Evolutionary conservation across 2,797 vertebrate genomes (phyloP), one percentile per base, ranked within the genome.

Genomic region (Sebastes hubbsi): DNA sequence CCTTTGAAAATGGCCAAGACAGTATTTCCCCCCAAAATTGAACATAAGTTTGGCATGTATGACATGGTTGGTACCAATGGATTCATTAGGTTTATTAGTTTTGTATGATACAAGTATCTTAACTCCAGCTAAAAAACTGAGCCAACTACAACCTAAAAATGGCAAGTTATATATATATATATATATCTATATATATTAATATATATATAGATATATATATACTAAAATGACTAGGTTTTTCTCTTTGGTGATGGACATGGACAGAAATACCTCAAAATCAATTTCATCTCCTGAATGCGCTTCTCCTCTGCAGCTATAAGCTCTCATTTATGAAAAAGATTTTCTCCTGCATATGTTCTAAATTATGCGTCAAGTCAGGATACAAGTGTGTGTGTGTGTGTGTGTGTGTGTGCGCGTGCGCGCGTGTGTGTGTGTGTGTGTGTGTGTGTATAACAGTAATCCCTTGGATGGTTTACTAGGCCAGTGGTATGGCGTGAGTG

Each of bases 261-360:
- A 25, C 11, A 61, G 25, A 29, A 1, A 68, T 71, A 76, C 13
- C 13, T 20, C n/a, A 34, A 75, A 76, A 77, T 49, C 58, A 7
- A 20, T 77, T 84, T 87, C 73, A 87, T 85, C 81, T 84, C 25
- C 70, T 74, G 29, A 65, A 69, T 30, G 67, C 59, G 34, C 69
- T 66, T 36, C 69, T 83, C 64, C 79, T 84, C 54, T 77, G 54
- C 29, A 20, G 62, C 81, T 70, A 8, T 89, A 91, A 90, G 88
- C 90, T 91, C 75, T 84, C 77, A 77, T 91, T 91, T 91, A 87
- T 91, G 85, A 93, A 87, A 91, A 91, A 89, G 82, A 91, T 89
- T 89, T 88, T 86, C 77, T 77, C 71, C 73, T 77, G 84, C 88
- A 90, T 83, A 78, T 91, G 87, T 88, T 93, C 65, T 82, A 87